These are phyloP conservation scores for Phyllostomus hastatus DNA, from an alignment of 2,113 vertebrate genomes.

Conservation along the genomic window DNA sequence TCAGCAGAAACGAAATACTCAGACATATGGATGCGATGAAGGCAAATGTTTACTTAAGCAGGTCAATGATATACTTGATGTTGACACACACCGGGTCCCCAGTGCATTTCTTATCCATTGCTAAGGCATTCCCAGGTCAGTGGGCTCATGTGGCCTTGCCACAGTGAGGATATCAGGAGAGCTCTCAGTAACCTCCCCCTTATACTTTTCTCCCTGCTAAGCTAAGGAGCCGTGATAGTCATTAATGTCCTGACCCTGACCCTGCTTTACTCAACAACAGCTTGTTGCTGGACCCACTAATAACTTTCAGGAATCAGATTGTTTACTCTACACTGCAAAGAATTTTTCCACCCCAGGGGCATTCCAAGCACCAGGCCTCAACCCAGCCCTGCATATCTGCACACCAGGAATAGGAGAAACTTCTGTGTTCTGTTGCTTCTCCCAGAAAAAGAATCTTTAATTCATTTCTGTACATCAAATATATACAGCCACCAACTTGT, in stretches of 20 bases:
- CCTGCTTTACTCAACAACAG: neutral
- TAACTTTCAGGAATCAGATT: neutral
- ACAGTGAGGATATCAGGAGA: neutral
- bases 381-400: neutral
- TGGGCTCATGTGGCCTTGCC: neutral
- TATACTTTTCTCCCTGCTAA: neutral
- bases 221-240: neutral
- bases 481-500: neutral
- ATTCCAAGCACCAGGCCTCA: neutral
- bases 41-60: neutral
- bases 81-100: neutral
- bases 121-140: neutral
- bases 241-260: neutral
- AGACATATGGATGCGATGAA: rapidly evolving
- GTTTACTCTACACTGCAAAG: neutral
- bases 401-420: neutral
- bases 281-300: neutral
- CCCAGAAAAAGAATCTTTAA: neutral
- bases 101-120: neutral
- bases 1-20: neutral
- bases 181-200: neutral
- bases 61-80: neutral
- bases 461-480: neutral
- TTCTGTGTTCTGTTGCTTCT: neutral
- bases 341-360: neutral